Percentiles rank a stretch among this genome's conserved stretches.
Evolutionary conservation across 2,113 vertebrate species (phyloP).

Genomic region (Trochalopteron elliotii): DNA sequence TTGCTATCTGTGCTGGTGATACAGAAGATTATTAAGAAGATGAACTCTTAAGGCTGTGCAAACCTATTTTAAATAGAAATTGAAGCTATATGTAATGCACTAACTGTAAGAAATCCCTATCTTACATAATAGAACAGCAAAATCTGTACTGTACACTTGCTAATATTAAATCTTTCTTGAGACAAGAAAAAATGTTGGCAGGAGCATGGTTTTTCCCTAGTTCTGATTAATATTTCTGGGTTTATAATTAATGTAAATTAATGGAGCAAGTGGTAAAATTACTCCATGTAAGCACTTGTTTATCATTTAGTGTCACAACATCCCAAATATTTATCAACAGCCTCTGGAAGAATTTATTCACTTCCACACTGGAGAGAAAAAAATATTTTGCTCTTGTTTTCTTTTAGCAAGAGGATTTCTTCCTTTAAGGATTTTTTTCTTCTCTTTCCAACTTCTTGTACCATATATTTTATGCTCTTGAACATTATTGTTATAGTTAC

Average conservation of each 20-base stretch:
- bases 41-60: neutral
- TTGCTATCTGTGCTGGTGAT: slow-evolving; percentile 77
- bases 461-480: neutral
- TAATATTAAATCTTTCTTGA: neutral
- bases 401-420: neutral
- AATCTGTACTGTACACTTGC: neutral
- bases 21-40: slow-evolving; percentile 67
- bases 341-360: neutral
- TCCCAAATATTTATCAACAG: neutral
- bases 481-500: neutral
- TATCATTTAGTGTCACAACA: neutral
- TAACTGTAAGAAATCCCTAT: neutral
- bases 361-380: neutral
- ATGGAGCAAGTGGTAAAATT: neutral
- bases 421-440: neutral
- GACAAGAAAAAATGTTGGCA: neutral
- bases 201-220: neutral
- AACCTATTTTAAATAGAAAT: neutral
- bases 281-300: neutral
- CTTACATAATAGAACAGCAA: neutral
- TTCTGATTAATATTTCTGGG: neutral
- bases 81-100: neutral
- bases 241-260: neutral
- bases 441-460: neutral
- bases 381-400: neutral